These are phyloP conservation scores for Amphimedon queenslandica DNA, from an alignment of 37 sponge, comb jelly and placozoan genomes.

Conservation along the genomic window DNA sequence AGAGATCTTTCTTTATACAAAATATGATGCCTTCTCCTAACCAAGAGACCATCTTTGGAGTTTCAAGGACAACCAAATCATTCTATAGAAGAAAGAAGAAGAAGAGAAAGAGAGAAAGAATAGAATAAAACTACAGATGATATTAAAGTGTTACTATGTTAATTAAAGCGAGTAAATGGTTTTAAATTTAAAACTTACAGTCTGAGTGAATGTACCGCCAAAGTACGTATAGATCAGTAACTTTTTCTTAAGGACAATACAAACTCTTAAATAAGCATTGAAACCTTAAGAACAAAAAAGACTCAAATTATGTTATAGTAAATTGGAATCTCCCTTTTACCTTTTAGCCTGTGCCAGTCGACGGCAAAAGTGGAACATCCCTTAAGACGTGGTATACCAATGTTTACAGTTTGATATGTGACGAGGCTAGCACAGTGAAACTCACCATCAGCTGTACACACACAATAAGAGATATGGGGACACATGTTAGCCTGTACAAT, in stretches of 20 bases:
- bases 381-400: neutral
- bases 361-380: slow-evolving; percentile 30
- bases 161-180: too few relatives aligned
- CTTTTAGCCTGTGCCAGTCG: slow-evolving; percentile 23
- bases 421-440: slow-evolving; percentile 29
- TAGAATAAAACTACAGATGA: neutral
- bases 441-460: slow-evolving; percentile 24
- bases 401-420: neutral
- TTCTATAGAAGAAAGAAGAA: neutral
- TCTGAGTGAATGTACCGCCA: too few relatives aligned
- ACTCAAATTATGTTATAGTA: neutral
- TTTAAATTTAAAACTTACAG: too few relatives aligned
- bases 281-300: neutral
- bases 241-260: slow-evolving; percentile 14
- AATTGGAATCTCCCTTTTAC: neutral
- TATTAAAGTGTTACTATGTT: neutral
- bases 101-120: neutral
- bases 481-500: too few relatives aligned
- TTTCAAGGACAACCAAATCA: slow-evolving; percentile 43
- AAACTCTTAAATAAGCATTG: neutral
- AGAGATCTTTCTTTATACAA: slow-evolving; percentile 44
- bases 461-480: too few relatives aligned
- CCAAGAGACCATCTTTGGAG: slow-evolving; percentile 45
- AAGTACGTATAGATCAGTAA: too few relatives aligned
- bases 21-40: slow-evolving; percentile 39